A percentile compares a stretch with the other conserved stretches of the same genome.
Evolutionary conservation across 2,113 vertebrate species (phyloP).

Genomic region (Pluvialis apricaria): DNA sequence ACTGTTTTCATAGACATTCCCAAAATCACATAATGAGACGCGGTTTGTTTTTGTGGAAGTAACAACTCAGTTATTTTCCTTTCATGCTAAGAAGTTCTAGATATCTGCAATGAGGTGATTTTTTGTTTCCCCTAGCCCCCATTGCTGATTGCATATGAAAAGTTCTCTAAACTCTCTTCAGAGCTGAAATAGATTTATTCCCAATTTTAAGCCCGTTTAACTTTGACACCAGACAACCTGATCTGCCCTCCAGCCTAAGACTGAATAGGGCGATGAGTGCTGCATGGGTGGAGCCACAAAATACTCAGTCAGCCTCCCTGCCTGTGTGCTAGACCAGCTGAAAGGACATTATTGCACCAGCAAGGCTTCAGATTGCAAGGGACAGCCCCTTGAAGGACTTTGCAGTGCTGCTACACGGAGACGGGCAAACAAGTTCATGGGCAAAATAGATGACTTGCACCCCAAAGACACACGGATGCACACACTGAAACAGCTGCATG

Average conservation of each 20-base stretch:
- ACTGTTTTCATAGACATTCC: not conserved
- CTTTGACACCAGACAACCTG: not conserved
- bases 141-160: not conserved
- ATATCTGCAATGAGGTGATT: not conserved
- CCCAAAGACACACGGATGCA: not conserved
- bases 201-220: not conserved
- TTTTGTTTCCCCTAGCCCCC: not conserved
- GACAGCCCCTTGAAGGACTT: not conserved
- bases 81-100: not conserved
- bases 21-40: not conserved
- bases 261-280: not conserved
- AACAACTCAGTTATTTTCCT: not conserved
- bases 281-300: not conserved
- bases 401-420: not conserved
- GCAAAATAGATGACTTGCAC: not conserved
- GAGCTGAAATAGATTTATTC: not conserved
- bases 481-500: not conserved
- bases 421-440: not conserved
- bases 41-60: not conserved
- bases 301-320: not conserved
- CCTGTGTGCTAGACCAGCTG: not conserved
- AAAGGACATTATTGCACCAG: not conserved
- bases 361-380: not conserved
- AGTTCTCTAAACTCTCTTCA: not conserved
- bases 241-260: not conserved